Conservation (phyloP, 2,797 vertebrate species). For the Molossus alvarezi region DNA sequence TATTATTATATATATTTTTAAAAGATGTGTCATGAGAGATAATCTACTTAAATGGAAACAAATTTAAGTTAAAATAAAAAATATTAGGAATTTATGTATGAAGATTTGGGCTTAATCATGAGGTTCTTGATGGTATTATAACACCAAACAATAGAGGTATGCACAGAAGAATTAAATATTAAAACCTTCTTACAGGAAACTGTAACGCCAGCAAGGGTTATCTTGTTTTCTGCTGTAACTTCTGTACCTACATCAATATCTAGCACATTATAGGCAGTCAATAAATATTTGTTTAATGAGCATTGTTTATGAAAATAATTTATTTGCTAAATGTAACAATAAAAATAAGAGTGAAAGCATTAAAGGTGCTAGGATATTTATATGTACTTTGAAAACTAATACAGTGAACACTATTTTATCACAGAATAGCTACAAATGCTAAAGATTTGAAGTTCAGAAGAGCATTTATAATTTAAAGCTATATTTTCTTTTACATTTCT, state of each 20-base stretch:
- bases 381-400: slow-evolving; percentile 18
- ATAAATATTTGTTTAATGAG: background rate
- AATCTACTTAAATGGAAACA: slow-evolving; percentile 19
- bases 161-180: background rate
- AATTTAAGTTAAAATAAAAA: slow-evolving; percentile 38
- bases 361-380: background rate
- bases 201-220: background rate
- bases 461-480: background rate
- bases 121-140: background rate
- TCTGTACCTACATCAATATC: background rate
- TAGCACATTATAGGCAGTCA: background rate
- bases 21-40: background rate
- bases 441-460: background rate
- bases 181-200: background rate
- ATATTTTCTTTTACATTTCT: slow-evolving; percentile 19
- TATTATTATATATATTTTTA: slow-evolving; percentile 42
- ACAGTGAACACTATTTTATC: background rate
- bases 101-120: background rate
- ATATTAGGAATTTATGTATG: background rate
- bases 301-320: background rate
- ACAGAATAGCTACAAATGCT: background rate
- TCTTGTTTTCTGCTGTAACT: background rate
- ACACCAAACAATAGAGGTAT: background rate
- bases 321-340: slow-evolving; percentile 2
- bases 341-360: background rate